Conservation (phyloP, 2,888 invertebrate species). For the Herminia tarsipennalis region DNA sequence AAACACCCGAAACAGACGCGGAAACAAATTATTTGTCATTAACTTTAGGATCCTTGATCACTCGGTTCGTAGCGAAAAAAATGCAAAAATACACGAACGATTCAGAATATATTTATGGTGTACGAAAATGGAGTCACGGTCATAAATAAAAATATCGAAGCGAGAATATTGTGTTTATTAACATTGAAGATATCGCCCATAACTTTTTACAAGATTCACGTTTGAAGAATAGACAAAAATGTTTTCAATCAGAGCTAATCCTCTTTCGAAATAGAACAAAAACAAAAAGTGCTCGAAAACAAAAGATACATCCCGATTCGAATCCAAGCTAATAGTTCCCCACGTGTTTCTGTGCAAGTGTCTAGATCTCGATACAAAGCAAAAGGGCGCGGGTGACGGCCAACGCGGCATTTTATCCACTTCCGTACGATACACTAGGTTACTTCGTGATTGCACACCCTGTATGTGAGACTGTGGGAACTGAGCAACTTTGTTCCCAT, state of each 20-base stretch:
- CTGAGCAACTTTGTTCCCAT: constrained; percentile 64
- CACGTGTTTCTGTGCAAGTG: constrained; percentile 51
- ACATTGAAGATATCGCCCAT: no score
- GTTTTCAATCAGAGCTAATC: neutral
- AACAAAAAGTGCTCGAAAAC: constrained; percentile 18
- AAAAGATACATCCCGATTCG: constrained; percentile 35
- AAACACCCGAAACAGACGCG: constrained; percentile 51
- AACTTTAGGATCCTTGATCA: constrained; percentile 39
- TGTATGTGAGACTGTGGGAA: constrained; percentile 83
- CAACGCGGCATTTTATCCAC: constrained; percentile 73
- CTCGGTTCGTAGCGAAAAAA: constrained; percentile 19
- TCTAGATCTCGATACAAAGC: constrained; percentile 66
- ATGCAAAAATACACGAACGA: constrained; percentile 20
- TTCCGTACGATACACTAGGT: constrained; percentile 78
- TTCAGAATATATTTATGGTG: constrained; percentile 6
- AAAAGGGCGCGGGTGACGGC: constrained; percentile 81
- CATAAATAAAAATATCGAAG: constrained; percentile 12
- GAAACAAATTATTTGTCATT: constrained; percentile 49
- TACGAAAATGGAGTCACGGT: constrained; percentile 20
- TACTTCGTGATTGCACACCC: constrained; percentile 81
- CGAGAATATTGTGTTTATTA: constrained; percentile 4
- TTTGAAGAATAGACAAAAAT: no score
- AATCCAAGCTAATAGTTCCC: constrained; percentile 46
- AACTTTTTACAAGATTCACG: no score
- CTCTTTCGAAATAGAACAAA: constrained; percentile 5